phyloP scores from a whole-genome alignment of 2,113 vertebrate species.

The Beaufortia kweichowensis region DNA sequence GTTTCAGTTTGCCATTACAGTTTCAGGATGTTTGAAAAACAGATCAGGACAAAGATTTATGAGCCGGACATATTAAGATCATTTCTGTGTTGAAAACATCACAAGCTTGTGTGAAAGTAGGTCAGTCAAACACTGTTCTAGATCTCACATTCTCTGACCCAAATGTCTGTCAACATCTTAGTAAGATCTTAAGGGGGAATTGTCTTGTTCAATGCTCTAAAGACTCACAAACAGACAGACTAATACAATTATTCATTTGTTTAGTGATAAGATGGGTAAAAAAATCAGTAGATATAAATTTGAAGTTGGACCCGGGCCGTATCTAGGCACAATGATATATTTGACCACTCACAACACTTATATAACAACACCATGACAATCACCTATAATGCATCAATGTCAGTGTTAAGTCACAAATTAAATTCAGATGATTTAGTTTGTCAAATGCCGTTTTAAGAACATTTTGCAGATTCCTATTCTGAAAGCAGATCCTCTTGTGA shows the following conservation, averaged over 20 bases:
- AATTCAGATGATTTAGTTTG: neutral
- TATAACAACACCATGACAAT: too few species aligned
- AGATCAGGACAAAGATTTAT: neutral
- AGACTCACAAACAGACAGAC: slow-evolving; percentile 9
- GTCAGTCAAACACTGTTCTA: neutral
- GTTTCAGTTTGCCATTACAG: neutral
- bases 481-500: slow-evolving; percentile 18
- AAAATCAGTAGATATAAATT: too few species aligned
- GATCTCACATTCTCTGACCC: slow-evolving; percentile 11
- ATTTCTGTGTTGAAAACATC: neutral
- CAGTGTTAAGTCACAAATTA: slow-evolving; percentile 12
- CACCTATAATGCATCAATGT: too few species aligned
- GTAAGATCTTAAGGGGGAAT: neutral
- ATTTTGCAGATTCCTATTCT: neutral
- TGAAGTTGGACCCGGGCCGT: too few species aligned
- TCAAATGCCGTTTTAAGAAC: neutral
- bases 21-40: neutral
- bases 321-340: too few species aligned
- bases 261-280: too few species aligned
- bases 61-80: neutral
- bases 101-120: neutral
- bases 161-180: slow-evolving; percentile 16
- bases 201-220: neutral
- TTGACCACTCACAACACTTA: too few species aligned
- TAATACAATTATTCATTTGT: too few species aligned